A percentile compares a stretch with the other conserved stretches of the same genome.
Evolutionary conservation across 2,888 invertebrate genomes (phyloP).

Genomic region (Lithophane ornitopus): DNA sequence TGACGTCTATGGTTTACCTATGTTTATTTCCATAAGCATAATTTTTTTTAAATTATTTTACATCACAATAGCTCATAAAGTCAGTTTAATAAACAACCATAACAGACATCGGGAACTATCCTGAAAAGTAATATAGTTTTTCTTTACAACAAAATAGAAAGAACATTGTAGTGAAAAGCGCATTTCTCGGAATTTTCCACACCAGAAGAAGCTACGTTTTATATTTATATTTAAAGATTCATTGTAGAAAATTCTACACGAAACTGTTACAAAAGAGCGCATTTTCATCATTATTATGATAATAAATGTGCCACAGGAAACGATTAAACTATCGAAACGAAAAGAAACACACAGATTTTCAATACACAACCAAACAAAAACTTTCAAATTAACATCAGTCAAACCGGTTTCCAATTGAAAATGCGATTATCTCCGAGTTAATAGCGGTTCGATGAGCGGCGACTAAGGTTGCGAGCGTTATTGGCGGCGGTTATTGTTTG

Average conservation of each 20-base stretch:
- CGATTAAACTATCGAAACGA: not conserved
- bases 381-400: constrained; percentile 25
- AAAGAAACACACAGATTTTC: not conserved
- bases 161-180: not conserved
- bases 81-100: not conserved
- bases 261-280: not conserved
- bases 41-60: not conserved
- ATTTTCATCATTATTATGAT: not conserved
- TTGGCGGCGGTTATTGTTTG: constrained; percentile 77
- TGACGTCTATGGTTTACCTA: not conserved
- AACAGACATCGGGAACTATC: not conserved
- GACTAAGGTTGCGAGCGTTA: constrained; percentile 59
- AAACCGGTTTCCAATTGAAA: constrained; percentile 66
- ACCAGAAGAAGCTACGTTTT: no score
- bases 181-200: not conserved
- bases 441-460: constrained; percentile 54
- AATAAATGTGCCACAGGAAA: not conserved
- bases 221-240: not conserved
- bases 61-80: not conserved
- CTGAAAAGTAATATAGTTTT: constrained; percentile 7
- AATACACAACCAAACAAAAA: not conserved
- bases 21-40: not conserved
- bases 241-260: not conserved
- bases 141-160: constrained; percentile 2
- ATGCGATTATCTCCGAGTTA: constrained; percentile 69